Evolutionary conservation across 2,888 invertebrate genomes (phyloP).

Genomic region (Emmelina monodactyla): DNA sequence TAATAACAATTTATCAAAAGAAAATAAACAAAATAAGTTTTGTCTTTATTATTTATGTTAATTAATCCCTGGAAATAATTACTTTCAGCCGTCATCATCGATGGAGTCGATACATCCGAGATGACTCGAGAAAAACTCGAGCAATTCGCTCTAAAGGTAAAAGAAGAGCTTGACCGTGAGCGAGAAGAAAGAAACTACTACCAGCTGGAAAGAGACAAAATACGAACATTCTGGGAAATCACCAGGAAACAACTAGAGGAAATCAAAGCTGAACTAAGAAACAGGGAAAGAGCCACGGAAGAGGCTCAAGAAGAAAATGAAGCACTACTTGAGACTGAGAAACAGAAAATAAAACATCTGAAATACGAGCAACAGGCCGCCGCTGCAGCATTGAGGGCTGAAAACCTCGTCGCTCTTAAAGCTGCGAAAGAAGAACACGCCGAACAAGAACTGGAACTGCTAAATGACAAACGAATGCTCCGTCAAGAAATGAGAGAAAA

Average conservation of each 20-base stretch:
- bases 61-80: constrained; percentile 3
- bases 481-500: constrained; percentile 74
- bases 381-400: constrained; percentile 84
- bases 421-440: constrained; percentile 84
- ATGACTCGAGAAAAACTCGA: constrained; percentile 95
- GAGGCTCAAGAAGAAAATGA: constrained; percentile 88
- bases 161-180: constrained; percentile 92
- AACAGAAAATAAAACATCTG: constrained; percentile 92
- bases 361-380: constrained; percentile 91
- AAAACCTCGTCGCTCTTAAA: constrained; percentile 82
- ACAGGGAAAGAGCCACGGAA: constrained; percentile 82
- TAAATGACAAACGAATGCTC: constrained; percentile 75
- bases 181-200: constrained; percentile 95
- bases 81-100: constrained; percentile 71
- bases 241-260: constrained; percentile 89
- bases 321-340: constrained; percentile 84
- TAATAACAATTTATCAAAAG: not conserved
- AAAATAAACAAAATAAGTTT: not conserved
- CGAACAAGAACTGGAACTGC: constrained; percentile 77
- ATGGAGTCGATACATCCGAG: constrained; percentile 90
- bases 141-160: constrained; percentile 82
- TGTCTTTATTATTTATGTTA: not conserved
- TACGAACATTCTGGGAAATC: constrained; percentile 96
- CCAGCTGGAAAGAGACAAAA: constrained; percentile 92
- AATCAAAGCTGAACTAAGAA: constrained; percentile 73